Conservation (phyloP, 2,113 vertebrate genomes). For the Coregonus clupeaformis region DNA sequence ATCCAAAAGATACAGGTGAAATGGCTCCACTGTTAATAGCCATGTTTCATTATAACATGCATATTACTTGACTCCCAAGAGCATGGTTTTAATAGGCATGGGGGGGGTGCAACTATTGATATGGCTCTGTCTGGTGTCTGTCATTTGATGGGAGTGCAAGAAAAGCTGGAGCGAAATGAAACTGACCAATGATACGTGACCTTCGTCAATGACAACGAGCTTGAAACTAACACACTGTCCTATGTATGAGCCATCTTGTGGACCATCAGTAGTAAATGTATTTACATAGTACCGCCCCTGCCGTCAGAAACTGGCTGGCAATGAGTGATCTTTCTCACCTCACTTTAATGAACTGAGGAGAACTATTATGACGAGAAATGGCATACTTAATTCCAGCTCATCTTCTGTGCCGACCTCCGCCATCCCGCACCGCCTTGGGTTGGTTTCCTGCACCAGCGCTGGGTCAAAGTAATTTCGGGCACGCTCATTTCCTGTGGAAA, state of each 20-base stretch:
- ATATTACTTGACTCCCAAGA: slow-evolving; percentile 82
- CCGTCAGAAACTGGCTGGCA: slow-evolving; percentile 48
- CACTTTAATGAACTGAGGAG: slow-evolving; percentile 93
- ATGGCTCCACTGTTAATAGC: slow-evolving; percentile 82
- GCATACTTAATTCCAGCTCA: slow-evolving; percentile 98
- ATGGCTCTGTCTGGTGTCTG: slow-evolving; percentile 52
- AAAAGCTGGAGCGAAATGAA: slow-evolving; percentile 61
- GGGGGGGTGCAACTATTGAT: slow-evolving; percentile 68
- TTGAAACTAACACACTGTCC: slow-evolving; percentile 31
- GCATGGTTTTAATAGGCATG: slow-evolving; percentile 77
- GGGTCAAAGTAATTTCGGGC: slow-evolving; percentile 96
- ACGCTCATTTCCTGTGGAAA: slow-evolving; percentile 96
- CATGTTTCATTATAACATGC: slow-evolving; percentile 84
- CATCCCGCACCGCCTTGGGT: slow-evolving; percentile 87
- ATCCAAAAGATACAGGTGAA: slow-evolving; percentile 81
- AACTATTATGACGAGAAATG: slow-evolving; percentile 94
- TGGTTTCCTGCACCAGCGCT: slow-evolving; percentile 85
- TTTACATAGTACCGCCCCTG: slow-evolving; percentile 70
- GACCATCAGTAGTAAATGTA: slow-evolving; percentile 66
- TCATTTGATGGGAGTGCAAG: slow-evolving; percentile 57
- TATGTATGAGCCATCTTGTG: slow-evolving; percentile 26
- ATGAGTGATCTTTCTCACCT: slow-evolving; percentile 78
- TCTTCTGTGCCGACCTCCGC: slow-evolving; percentile 85
- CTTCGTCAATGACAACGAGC: slow-evolving; percentile 73
- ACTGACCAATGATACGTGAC: slow-evolving; percentile 75